phyloP scores from a whole-genome alignment of 2,113 vertebrate genomes.

The Arothron firmamentum region DNA sequence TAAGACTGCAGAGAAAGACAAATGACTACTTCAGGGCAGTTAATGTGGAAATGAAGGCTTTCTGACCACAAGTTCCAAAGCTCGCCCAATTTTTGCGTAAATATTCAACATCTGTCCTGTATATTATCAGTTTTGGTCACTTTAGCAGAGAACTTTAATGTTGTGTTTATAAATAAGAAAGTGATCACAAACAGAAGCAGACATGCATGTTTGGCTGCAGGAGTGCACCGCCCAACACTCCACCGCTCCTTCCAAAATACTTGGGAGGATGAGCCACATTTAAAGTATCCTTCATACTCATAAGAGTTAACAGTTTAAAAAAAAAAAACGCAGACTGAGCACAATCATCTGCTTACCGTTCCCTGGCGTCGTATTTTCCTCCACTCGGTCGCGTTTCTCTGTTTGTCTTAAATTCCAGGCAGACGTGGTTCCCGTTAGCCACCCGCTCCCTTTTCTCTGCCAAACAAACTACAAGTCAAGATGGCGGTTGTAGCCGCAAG shows the following conservation, averaged over 20 bases:
- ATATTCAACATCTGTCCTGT: no score
- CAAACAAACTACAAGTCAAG: constrained; percentile 7
- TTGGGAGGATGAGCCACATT: constrained; percentile 35
- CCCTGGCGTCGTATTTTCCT: not conserved
- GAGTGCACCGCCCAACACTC: constrained; percentile 44
- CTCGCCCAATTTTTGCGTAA: no score
- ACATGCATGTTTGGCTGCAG: constrained; percentile 18
- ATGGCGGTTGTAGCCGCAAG: rapidly evolving
- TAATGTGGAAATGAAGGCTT: no score
- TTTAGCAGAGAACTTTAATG: no score
- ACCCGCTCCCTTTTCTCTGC: constrained; percentile 14
- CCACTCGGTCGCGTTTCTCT: not conserved
- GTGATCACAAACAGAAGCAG: constrained; percentile 8
- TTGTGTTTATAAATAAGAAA: no score
- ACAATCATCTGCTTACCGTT: constrained; percentile 17
- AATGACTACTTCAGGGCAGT: no score
- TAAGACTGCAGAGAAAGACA: not conserved
- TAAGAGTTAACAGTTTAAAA: not conserved
- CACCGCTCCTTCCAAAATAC: constrained; percentile 29
- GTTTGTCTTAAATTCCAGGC: constrained; percentile 34
- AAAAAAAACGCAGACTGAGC: not conserved
- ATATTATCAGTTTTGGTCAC: no score
- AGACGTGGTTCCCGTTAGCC: constrained; percentile 52
- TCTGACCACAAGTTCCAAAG: no score
- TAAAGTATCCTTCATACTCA: constrained; percentile 11